These are phyloP conservation scores for Illadopsis cleaveri DNA, from an alignment of 2,113 vertebrate genomes.

Conservation along the genomic window DNA sequence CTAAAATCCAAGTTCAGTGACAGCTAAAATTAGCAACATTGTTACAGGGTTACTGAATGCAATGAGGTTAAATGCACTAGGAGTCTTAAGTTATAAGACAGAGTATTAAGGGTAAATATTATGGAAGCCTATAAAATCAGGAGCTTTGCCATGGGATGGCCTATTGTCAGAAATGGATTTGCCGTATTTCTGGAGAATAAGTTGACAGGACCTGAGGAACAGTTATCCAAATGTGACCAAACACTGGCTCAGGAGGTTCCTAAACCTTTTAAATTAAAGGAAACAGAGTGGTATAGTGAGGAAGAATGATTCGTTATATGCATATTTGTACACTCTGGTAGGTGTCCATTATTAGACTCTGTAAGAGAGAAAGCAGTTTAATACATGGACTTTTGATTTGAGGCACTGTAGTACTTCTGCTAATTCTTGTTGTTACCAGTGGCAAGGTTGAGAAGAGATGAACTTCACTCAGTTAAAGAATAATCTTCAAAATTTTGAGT, in stretches of 20 bases:
- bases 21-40: not conserved
- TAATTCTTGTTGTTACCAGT: not conserved
- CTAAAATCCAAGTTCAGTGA: not conserved
- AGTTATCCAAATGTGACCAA: not conserved
- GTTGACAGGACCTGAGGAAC: not conserved
- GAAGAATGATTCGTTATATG: not conserved
- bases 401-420: not conserved
- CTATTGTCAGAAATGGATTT: not conserved
- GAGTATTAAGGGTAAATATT: not conserved
- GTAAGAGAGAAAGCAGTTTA: not conserved
- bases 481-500: not conserved
- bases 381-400: not conserved
- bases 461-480: not conserved
- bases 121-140: not conserved
- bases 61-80: not conserved
- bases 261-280: not conserved
- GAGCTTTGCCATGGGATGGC: not conserved
- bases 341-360: not conserved
- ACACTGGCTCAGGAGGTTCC: not conserved
- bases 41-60: not conserved
- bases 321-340: not conserved
- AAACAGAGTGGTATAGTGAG: not conserved
- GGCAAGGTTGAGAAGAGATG: not conserved
- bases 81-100: not conserved
- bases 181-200: not conserved